Evolutionary conservation across 2,888 invertebrate species (phyloP).

Genomic region (Rhodophaea formosa): DNA sequence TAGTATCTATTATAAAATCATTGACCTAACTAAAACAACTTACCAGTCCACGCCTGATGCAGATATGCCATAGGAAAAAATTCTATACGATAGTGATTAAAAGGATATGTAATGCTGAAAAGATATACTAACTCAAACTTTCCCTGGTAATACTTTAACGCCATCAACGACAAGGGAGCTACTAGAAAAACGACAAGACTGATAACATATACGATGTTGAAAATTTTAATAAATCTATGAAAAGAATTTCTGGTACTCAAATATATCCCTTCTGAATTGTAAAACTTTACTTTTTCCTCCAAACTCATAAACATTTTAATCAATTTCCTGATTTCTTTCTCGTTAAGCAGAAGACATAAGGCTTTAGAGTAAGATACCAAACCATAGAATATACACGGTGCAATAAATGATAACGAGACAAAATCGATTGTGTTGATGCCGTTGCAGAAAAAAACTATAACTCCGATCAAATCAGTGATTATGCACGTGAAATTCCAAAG

Average conservation of each 20-base stretch:
- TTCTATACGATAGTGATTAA: conserved; percentile 45
- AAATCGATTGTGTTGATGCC: conserved; percentile 41
- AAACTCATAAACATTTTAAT: conserved; percentile 36
- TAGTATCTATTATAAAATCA: too few species aligned
- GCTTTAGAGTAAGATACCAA: conserved; percentile 37
- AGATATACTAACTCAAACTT: conserved; percentile 47
- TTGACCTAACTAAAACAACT: too few species aligned
- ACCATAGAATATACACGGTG: conserved; percentile 45
- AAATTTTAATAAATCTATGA: conserved; percentile 12
- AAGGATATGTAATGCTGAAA: conserved; percentile 55
- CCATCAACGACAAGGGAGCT: conserved; percentile 43
- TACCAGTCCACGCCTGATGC: conserved; percentile 56
- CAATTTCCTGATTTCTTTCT: conserved; percentile 33
- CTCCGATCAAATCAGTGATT: conserved; percentile 40
- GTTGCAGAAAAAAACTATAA: conserved; percentile 40
- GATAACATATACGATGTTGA: conserved; percentile 39
- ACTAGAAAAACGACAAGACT: conserved; percentile 39
- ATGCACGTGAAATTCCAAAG: conserved; percentile 45
- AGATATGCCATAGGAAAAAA: conserved; percentile 56
- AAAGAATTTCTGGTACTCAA: neutral
- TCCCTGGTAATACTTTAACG: conserved; percentile 41
- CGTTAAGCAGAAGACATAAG: conserved; percentile 33
- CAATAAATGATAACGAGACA: conserved; percentile 40
- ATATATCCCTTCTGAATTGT: neutral
- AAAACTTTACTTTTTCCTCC: conserved; percentile 32